A percentile compares a stretch with the other conserved stretches of the same genome.
These are phyloP conservation scores for Coluber constrictor DNA, from an alignment of 2,797 vertebrate genomes.

Conservation along the genomic window DNA sequence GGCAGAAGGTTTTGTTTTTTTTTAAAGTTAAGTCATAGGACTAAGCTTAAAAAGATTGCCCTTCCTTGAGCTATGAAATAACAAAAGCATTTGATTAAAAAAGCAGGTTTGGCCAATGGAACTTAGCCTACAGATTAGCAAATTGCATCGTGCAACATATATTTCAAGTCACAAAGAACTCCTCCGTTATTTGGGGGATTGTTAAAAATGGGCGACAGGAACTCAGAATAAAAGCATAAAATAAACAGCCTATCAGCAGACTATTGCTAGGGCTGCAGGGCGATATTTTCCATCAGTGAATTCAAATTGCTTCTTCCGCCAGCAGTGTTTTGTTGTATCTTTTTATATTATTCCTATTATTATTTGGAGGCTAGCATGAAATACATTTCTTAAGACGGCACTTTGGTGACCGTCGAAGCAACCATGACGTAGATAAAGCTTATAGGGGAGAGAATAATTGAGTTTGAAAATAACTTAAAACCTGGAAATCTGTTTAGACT, in stretches of 20 bases:
- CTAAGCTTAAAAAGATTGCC: background rate
- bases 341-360: constrained; percentile 54
- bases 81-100: background rate
- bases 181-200: constrained; percentile 39
- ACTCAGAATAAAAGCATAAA: constrained; percentile 48
- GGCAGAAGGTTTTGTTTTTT: background rate
- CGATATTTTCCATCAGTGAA: constrained; percentile 67
- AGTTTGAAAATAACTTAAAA: constrained; percentile 57
- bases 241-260: constrained; percentile 31
- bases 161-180: background rate
- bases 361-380: constrained; percentile 61
- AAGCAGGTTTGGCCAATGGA: background rate
- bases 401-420: constrained; percentile 32
- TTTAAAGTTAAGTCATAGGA: background rate
- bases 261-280: constrained; percentile 57
- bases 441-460: constrained; percentile 68
- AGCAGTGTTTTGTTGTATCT: constrained; percentile 64
- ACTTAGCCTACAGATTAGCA: background rate
- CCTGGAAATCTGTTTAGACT: constrained; percentile 64
- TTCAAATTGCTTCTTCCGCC: constrained; percentile 67
- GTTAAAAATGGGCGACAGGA: constrained; percentile 56
- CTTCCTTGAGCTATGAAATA: background rate
- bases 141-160: background rate
- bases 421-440: constrained; percentile 61
- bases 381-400: constrained; percentile 60